Conservation (phyloP, 2,113 vertebrate genomes). For the Alectura lathami region DNA sequence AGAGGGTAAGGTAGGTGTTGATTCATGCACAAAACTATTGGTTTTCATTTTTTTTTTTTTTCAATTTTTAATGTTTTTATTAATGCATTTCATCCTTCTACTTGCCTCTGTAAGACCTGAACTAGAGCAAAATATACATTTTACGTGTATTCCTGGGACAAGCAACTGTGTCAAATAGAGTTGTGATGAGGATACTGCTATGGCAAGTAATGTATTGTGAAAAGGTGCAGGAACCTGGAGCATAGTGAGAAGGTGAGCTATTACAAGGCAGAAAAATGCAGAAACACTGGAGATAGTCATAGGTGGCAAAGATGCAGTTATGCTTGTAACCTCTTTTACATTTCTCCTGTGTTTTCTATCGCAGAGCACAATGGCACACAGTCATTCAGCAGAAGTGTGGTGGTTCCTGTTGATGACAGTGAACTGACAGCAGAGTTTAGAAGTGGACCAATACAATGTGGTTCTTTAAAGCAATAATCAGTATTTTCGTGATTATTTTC, state of each 20-base stretch:
- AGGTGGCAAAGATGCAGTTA: background rate
- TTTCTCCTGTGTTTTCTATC: background rate
- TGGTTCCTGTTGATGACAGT: background rate
- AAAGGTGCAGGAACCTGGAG: background rate
- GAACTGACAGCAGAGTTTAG: background rate
- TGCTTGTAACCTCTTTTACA: accelerated
- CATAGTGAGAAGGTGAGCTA: background rate
- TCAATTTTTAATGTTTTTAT: background rate
- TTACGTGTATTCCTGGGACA: background rate
- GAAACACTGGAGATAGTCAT: background rate
- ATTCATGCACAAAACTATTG: background rate
- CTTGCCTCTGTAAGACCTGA: background rate
- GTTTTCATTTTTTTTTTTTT: background rate
- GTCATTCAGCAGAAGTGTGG: background rate
- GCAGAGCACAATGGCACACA: accelerated
- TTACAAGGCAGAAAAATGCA: background rate
- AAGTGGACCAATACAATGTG: background rate
- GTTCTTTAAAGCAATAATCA: background rate
- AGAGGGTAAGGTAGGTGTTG: background rate
- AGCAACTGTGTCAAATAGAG: accelerated
- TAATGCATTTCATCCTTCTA: background rate
- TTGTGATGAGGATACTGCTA: background rate
- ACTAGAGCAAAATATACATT: background rate
- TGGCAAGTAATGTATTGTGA: background rate
- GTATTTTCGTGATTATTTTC: background rate